A percentile compares a stretch with the other conserved stretches of the same genome.
Conservation (phyloP, 1,140 invertebrate genomes). For the Drosophila ercepeae region DNA sequence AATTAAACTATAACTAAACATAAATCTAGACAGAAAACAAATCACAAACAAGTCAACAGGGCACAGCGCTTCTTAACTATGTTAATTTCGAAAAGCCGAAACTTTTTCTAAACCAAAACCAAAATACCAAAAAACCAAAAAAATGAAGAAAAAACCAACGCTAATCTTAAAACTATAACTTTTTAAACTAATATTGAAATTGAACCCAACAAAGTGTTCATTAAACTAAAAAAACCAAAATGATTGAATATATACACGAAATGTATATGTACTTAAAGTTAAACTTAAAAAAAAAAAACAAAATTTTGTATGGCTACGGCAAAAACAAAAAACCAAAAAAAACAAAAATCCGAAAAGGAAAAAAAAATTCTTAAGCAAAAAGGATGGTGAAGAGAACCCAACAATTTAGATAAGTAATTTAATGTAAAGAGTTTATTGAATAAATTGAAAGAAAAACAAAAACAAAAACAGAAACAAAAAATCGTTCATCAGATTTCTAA, state of each 20-base stretch:
- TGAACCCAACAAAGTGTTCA: slow-evolving; percentile 81
- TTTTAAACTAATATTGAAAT: slow-evolving; percentile 81
- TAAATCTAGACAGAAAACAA: slow-evolving; percentile 41
- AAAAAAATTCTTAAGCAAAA: slow-evolving; percentile 24
- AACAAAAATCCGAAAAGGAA: slow-evolving; percentile 46
- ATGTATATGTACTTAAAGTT: slow-evolving; percentile 50
- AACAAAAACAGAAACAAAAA: slow-evolving; percentile 23
- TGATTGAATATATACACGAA: slow-evolving; percentile 42
- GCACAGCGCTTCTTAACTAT: slow-evolving; percentile 80
- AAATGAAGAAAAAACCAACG: slow-evolving; percentile 59
- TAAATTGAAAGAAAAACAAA: slow-evolving; percentile 62
- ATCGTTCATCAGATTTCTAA: slow-evolving; percentile 53
- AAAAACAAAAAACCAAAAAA: slow-evolving; percentile 49
- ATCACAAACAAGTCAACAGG: slow-evolving; percentile 78
- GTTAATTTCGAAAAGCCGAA: slow-evolving; percentile 70
- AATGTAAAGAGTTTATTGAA: slow-evolving; percentile 73
- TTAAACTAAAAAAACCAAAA: slow-evolving; percentile 70
- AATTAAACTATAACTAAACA: slow-evolving; percentile 43
- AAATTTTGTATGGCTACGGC: slow-evolving; percentile 76
- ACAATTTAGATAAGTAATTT: slow-evolving; percentile 75
- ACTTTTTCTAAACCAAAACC: slow-evolving; percentile 63
- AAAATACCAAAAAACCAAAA: slow-evolving; percentile 35
- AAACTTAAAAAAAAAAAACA: slow-evolving; percentile 53
- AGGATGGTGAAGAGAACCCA: slow-evolving; percentile 43
- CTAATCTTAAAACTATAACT: slow-evolving; percentile 66